A percentile compares a stretch with the other conserved stretches of the same genome.
Evolutionary conservation across 2,888 invertebrate species (phyloP).

Genomic region (Noctua fimbriata): DNA sequence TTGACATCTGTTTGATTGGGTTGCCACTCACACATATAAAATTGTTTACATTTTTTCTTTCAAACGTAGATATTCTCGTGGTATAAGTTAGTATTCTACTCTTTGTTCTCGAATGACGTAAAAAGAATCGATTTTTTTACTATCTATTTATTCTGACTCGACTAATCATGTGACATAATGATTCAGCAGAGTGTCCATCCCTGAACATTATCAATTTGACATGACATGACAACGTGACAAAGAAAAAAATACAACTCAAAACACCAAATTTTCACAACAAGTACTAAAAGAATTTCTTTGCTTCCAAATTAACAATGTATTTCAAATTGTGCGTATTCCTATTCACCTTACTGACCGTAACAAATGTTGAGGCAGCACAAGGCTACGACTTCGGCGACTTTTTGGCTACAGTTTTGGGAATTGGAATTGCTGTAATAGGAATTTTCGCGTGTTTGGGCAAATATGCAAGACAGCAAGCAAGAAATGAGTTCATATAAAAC

Average conservation of each 20-base stretch:
- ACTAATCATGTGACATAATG: constrained; percentile 16
- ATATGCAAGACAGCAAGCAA: constrained; percentile 91
- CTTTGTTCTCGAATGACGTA: background rate
- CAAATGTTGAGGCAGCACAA: constrained; percentile 87
- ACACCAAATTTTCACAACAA: constrained; percentile 16
- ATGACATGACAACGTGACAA: constrained; percentile 43
- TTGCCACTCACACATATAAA: constrained; percentile 9
- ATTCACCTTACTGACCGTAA: constrained; percentile 81
- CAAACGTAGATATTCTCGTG: background rate
- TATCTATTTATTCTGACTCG: constrained; percentile 1
- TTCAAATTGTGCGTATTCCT: constrained; percentile 80
- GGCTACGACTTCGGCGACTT: constrained; percentile 93
- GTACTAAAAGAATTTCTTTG: constrained; percentile 18
- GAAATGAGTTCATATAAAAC: constrained; percentile 86
- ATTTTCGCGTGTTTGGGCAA: constrained; percentile 93
- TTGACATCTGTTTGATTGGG: constrained; percentile 47
- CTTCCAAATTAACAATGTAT: constrained; percentile 76
- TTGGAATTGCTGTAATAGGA: constrained; percentile 90
- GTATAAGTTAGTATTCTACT: background rate
- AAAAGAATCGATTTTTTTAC: no score
- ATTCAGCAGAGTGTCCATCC: background rate
- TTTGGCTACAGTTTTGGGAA: constrained; percentile 91
- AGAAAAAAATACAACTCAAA: constrained; percentile 44
- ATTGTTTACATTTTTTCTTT: background rate
- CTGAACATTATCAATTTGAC: constrained; percentile 8